These are phyloP conservation scores for Leistus spinibarbis DNA, from an alignment of 2,888 invertebrate species.

Conservation along the genomic window DNA sequence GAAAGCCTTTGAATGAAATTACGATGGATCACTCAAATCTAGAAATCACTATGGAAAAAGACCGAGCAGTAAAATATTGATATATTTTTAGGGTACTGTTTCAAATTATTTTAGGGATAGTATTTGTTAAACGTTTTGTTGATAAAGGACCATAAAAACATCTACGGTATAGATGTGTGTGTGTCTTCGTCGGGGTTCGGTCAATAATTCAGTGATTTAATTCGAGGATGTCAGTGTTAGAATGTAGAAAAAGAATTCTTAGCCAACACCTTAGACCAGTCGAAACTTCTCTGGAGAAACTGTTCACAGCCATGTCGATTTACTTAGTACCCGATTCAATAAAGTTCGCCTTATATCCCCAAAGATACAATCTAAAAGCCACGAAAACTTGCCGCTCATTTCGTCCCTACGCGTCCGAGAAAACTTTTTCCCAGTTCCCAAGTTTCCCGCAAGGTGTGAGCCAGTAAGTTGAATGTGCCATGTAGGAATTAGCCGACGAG, in stretches of 20 bases:
- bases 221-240: conserved; percentile 12
- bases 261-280: conserved; percentile 17
- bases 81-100: too few species aligned
- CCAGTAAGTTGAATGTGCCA: background rate
- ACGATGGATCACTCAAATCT: too few species aligned
- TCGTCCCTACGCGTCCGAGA: background rate
- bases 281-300: conserved; percentile 11
- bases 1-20: too few species aligned
- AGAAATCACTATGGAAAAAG: too few species aligned
- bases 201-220: conserved; percentile 31
- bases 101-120: too few species aligned
- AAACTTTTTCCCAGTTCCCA: background rate
- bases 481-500: background rate
- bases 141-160: too few species aligned
- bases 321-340: conserved; percentile 36
- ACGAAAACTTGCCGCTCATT: background rate
- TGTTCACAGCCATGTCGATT: conserved; percentile 31
- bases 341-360: conserved; percentile 16
- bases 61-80: too few species aligned
- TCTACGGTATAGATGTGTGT: background rate
- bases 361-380: conserved; percentile 11
- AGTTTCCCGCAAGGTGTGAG: background rate
- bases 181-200: background rate
- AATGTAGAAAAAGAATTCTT: background rate
- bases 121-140: too few species aligned